Percentiles rank a stretch among this genome's conserved stretches.
Evolutionary conservation across 35 echinoderm and acorn worm species (phyloP).

Genomic region (Ptychodera flava): DNA sequence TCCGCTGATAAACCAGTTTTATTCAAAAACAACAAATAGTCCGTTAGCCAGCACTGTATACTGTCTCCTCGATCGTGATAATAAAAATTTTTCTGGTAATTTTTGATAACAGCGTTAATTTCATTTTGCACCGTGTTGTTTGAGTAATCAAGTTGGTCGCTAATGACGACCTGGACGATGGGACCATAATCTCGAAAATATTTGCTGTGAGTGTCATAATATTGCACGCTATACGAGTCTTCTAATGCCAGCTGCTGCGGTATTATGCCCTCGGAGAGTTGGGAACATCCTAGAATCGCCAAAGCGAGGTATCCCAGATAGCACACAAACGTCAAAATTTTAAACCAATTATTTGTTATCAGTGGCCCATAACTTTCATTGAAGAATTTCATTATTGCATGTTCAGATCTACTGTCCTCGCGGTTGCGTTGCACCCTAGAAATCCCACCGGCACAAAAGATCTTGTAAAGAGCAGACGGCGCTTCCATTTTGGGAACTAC

Average conservation of each 20-base stretch:
- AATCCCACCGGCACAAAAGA: constrained; percentile 75
- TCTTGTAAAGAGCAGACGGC: constrained; percentile 34
- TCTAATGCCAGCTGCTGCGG: constrained; percentile 64
- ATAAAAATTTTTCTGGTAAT: constrained; percentile 34
- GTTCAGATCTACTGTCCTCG: constrained; percentile 26
- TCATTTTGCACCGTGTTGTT: constrained; percentile 34
- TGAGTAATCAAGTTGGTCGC: constrained; percentile 58
- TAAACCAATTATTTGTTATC: constrained; percentile 39
- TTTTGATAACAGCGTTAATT: constrained; percentile 28
- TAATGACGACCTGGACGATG: constrained; percentile 51
- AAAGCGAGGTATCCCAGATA: constrained; percentile 42
- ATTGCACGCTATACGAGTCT: constrained; percentile 52
- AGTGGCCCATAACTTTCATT: constrained; percentile 60
- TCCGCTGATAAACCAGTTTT: background rate
- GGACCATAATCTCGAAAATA: constrained; percentile 62
- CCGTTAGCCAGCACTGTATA: constrained; percentile 75
- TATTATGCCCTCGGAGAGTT: constrained; percentile 57
- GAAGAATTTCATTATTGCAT: constrained; percentile 69
- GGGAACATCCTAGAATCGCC: constrained; percentile 47
- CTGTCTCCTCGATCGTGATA: constrained; percentile 2
- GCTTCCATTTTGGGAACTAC: background rate
- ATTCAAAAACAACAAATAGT: constrained; percentile 40
- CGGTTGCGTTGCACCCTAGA: constrained; percentile 17
- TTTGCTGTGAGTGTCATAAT: constrained; percentile 34
- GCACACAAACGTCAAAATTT: constrained; percentile 32